Conservation (phyloP, 2,113 vertebrate genomes). For the Sterrhoptilus dennistouni region DNA sequence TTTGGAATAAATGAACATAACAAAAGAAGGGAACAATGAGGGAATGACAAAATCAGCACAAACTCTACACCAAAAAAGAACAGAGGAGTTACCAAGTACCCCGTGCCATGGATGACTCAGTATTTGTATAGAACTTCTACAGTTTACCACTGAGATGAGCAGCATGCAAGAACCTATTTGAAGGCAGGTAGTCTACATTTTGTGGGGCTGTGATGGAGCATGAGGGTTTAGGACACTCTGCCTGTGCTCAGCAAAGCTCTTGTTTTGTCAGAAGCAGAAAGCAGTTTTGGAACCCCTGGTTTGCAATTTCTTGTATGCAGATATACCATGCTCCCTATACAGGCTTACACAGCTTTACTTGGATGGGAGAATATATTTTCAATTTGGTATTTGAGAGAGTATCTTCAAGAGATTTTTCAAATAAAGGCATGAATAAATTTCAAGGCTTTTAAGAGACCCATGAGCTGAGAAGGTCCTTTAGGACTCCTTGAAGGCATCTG, state of each 20-base stretch:
- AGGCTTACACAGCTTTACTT: not conserved
- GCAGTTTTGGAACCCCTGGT: not conserved
- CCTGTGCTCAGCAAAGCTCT: not conserved
- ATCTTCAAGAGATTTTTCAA: not conserved
- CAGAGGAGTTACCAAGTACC: not conserved
- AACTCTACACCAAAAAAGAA: not conserved
- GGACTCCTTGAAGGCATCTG: not conserved
- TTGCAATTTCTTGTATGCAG: not conserved
- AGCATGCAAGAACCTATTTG: not conserved
- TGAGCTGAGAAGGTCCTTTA: not conserved
- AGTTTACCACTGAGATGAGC: accelerated
- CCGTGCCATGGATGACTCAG: accelerated
- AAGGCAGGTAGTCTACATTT: not conserved
- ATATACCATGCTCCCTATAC: not conserved
- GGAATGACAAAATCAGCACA: not conserved
- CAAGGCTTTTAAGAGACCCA: not conserved
- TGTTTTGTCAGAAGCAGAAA: not conserved
- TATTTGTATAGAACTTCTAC: not conserved
- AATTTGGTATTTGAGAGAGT: not conserved
- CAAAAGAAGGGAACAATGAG: not conserved
- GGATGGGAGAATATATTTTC: not conserved
- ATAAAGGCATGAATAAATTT: not conserved
- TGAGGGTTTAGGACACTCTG: not conserved
- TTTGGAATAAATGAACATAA: not conserved
- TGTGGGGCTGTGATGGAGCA: not conserved